Evolutionary conservation across 1,140 invertebrate genomes (phyloP), one percentile per base, ranked within the genome.

Genomic region (Lysiphlebus fabarum): DNA sequence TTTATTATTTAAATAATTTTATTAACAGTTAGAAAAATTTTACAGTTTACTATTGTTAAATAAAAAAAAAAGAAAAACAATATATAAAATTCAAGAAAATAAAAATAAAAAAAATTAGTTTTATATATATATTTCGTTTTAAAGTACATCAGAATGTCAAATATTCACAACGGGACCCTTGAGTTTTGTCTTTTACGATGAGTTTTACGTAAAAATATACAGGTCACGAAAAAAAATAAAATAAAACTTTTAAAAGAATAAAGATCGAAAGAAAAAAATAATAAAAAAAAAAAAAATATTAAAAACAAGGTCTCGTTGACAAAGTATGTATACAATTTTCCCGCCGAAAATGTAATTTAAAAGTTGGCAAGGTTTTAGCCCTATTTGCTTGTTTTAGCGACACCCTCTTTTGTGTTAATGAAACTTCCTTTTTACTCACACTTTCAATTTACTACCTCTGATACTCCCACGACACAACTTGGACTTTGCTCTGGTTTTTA

Each of bases 341-440:
- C 66, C 66, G 67, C 67, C 69, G 60, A 67, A 26, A 77, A 76
- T 67, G 74, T 74, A 76, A 78, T 78, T 76, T 77, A 75, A 75
- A 76, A 76, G 72, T 77, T 77, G 68, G 70, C 71, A 71, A 72
- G 63, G 61, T 62, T 56, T 48, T 26, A 26, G 34, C 12, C 56
- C 50, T 14, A 45, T 33, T 54, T 54, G 44, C 34, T 50, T 45
- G 41, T 26, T 42, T 10, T 54, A 45, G 53, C 38, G 62, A 66
- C 66, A 66, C 56, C 65, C 66, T 66, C 61, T 45, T 64, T 64
- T 69, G 17, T 26, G 70, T 74, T 77, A 77, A 76, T 76, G 73
- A 77, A 77, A 76, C 72, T 74, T 69, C 62, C 49, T 56, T 64
- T 49, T 59, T 63, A 66, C 61, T 72, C 65, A 70, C 68, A 72